Evolutionary conservation across 2,888 invertebrate species (phyloP).

Genomic region (Steinernema scapterisci): DNA sequence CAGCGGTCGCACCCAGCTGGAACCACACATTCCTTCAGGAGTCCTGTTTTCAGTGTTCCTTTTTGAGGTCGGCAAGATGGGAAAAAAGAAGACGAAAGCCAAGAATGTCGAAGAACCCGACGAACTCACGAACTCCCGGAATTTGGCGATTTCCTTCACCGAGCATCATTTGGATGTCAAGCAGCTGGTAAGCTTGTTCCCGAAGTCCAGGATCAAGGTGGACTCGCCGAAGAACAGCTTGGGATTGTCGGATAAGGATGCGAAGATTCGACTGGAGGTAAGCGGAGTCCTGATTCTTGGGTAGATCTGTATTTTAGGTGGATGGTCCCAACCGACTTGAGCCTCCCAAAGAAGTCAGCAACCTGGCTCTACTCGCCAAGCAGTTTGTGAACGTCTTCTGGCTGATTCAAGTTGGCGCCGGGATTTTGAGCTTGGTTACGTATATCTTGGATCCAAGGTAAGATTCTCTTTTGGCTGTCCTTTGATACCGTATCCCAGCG

Average conservation of each 20-base stretch:
- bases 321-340: constrained; percentile 52
- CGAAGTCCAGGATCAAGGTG: constrained; percentile 30
- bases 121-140: background rate
- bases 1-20: background rate
- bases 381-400: constrained; percentile 50
- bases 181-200: constrained; percentile 27
- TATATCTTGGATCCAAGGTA: constrained; percentile 38
- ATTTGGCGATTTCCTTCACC: constrained; percentile 27
- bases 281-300: background rate
- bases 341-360: constrained; percentile 47
- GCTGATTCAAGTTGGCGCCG: constrained; percentile 46
- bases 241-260: constrained; percentile 25
- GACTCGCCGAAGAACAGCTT: constrained; percentile 9
- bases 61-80: background rate
- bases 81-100: background rate
- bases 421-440: constrained; percentile 37
- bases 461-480: background rate
- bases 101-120: constrained; percentile 1
- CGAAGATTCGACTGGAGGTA: constrained; percentile 19
- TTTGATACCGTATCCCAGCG: constrained; percentile 37
- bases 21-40: background rate
- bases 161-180: constrained; percentile 36
- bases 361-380: constrained; percentile 42
- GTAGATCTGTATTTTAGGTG: constrained; percentile 26
- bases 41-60: background rate